Evolutionary conservation across 2,888 invertebrate species (phyloP), one percentile per base, ranked within the genome.

Genomic region (Nomada flava): DNA sequence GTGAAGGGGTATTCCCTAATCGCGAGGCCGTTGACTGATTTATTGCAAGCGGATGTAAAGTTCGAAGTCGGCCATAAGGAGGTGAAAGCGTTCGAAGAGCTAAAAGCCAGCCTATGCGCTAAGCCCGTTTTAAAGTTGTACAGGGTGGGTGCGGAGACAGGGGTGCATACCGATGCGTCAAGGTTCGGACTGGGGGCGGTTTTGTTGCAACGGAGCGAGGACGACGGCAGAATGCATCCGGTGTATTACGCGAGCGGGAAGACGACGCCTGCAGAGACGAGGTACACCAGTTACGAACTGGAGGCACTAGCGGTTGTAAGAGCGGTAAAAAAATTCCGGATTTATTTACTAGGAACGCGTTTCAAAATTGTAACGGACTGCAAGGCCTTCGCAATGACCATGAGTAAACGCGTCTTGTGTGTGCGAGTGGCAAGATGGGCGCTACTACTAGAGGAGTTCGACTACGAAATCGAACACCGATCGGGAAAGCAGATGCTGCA

Each of bases 331-430:
- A 50, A 29, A 26, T 65, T 65, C n/a, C 3, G 65, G 2, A 5
- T 52, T 2, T 65, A 65, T 13, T 18, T 65, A 11, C 10, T 65
- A 11, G 65, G 65, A 9, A 65, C 26, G 2, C 4, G 15, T 15
- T 69, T 44, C 42, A 69, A 57, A 42, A 69, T 69, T 18, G 18
- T 69, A 0, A 69, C 68, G 2, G 57, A 69, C 11, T 69, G 68
- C 1, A n/a, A n/a, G 2, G 65, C 65, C 3, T 65, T 65, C 5
- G 2, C 52, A 2, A 2, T 65, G 29, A 65, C 65, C 5, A 69
- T 57, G 68, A 2, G 9, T 0, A 69, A 69, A 23, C 11, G 15
- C 42, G 68, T 44, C 15, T 20, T 69, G 7, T 69, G 68, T 23
- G 68, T 23, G 11, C 20, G 57, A 2, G 57, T 69, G 23, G 68